Percentiles rank a stretch among this genome's conserved stretches.
Conservation (phyloP, 1,140 invertebrate species). For the Paracyclopina nana region DNA sequence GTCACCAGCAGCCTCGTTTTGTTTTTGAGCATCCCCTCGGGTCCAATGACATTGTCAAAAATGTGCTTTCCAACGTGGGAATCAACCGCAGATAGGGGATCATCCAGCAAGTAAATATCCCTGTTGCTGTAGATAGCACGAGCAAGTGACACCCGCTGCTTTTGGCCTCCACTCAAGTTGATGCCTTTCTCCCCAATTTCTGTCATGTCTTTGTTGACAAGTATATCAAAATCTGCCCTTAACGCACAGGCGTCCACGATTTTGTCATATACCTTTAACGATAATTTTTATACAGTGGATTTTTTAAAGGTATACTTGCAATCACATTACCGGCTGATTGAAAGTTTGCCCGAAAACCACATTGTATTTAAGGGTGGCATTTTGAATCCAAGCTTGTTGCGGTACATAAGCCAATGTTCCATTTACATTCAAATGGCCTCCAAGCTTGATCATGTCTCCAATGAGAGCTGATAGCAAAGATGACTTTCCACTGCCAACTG, state of each 20-base stretch:
- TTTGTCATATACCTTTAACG: no score
- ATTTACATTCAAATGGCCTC: constrained; percentile 34
- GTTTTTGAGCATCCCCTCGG: constrained; percentile 36
- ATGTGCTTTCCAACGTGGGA: constrained; percentile 44
- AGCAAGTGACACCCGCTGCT: constrained; percentile 51
- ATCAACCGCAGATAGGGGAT: constrained; percentile 52
- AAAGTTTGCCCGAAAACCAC: constrained; percentile 36
- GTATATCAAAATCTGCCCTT: constrained; percentile 42
- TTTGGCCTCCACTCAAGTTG: constrained; percentile 54
- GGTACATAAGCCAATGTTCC: constrained; percentile 41
- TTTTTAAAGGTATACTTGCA: constrained; percentile 23
- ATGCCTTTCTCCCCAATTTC: constrained; percentile 47
- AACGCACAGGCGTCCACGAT: constrained; percentile 41
- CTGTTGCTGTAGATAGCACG: constrained; percentile 50
- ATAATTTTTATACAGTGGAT: no score
- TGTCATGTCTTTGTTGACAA: constrained; percentile 39
- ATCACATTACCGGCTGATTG: no score
- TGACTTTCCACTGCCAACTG: constrained; percentile 44
- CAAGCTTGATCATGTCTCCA: constrained; percentile 33
- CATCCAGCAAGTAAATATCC: constrained; percentile 38
- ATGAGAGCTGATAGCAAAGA: constrained; percentile 40
- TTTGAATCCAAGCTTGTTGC: constrained; percentile 44
- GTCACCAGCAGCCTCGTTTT: constrained; percentile 55
- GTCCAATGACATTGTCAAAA: constrained; percentile 41
- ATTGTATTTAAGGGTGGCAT: constrained; percentile 42